Conservation (phyloP, 2,888 invertebrate genomes). For the Odontomyia ornata region DNA sequence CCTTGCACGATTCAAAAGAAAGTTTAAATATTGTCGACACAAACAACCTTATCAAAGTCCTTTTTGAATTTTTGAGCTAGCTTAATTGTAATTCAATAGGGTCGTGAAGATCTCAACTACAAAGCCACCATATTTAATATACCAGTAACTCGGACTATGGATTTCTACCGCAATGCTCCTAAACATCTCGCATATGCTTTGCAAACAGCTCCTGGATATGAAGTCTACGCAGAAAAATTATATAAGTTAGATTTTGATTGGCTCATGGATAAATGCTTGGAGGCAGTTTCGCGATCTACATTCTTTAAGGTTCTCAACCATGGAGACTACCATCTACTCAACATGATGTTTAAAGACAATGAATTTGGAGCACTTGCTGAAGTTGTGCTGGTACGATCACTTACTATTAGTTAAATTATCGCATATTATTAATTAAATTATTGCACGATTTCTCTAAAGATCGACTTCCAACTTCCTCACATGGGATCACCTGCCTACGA, state of each 20-base stretch:
- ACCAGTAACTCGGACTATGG: not conserved
- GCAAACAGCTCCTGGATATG: conserved; percentile 1
- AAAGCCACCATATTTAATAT: not conserved
- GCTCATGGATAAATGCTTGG: not conserved
- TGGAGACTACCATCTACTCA: conserved; percentile 33
- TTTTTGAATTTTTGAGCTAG: too few species aligned
- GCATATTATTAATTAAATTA: not conserved
- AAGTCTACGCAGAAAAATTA: not conserved
- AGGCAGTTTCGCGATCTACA: not conserved
- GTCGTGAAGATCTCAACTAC: not conserved
- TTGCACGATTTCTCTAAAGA: not conserved
- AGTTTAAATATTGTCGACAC: not conserved
- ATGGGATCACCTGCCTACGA: conserved; percentile 30
- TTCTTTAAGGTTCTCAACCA: conserved; percentile 19
- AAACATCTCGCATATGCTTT: not conserved
- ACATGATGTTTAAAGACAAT: conserved; percentile 22
- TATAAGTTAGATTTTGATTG: not conserved
- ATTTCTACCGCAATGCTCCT: not conserved
- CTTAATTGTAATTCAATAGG: too few species aligned
- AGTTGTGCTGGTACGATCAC: conserved; percentile 8
- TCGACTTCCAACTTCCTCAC: conserved; percentile 33
- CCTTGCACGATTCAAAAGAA: too few species aligned
- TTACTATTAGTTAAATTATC: not conserved
- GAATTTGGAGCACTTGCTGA: not conserved
- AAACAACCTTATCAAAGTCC: not conserved